phyloP scores from a whole-genome alignment of 2,888 invertebrate genomes.

The Platynereis dumerilii region DNA sequence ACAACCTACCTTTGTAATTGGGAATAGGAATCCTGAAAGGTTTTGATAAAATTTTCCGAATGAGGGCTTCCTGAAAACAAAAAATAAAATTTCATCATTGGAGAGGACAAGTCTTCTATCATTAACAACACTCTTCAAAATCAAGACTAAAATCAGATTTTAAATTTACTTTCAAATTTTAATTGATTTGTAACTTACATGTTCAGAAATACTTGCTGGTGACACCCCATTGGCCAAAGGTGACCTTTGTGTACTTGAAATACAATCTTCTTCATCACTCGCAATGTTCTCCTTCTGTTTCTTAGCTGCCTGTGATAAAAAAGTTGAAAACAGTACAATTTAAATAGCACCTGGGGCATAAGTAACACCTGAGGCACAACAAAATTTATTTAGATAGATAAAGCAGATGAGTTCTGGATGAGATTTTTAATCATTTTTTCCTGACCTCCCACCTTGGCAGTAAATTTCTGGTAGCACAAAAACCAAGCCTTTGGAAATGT shows the following conservation, averaged over 20 bases:
- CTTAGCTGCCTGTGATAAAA: conserved; percentile 6
- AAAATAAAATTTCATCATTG: conserved; percentile 7
- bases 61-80: conserved; percentile 75
- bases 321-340: too few species aligned
- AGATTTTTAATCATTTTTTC: too few species aligned
- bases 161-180: neutral
- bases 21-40: conserved; percentile 94
- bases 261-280: neutral
- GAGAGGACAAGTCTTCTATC: neutral
- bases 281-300: neutral
- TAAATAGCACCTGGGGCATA: too few species aligned
- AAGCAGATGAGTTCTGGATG: too few species aligned
- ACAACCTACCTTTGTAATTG: conserved; percentile 72
- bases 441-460: too few species aligned
- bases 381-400: too few species aligned
- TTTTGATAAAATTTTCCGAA: conserved; percentile 78
- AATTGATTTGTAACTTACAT: neutral
- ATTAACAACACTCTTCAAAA: neutral
- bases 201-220: neutral
- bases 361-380: too few species aligned
- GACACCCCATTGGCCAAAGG: neutral
- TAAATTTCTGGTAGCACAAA: too few species aligned
- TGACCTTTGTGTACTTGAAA: neutral
- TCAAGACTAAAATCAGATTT: neutral
- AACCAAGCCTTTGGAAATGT: too few species aligned